Base-by-base conservation (phyloP, 2,797 vertebrate species). In the Centroberyx gerrardi region DNA sequence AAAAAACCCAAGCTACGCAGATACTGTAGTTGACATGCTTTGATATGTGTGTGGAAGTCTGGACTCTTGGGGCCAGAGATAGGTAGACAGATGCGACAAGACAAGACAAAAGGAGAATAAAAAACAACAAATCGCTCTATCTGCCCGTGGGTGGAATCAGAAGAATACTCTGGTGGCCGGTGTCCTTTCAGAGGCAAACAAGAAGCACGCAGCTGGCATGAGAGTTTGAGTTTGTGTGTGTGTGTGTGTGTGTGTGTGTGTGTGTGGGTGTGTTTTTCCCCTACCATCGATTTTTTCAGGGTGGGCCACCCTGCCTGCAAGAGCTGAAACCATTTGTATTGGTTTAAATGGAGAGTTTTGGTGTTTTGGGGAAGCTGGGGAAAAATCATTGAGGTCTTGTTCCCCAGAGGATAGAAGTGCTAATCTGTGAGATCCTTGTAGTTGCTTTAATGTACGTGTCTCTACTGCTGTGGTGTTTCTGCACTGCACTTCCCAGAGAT, bases 61-160 rank as follows among this genome's bases (percentile, higher is more conserved):
- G 73, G 72, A 68, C 75, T 87, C 82, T 14, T 27, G 71, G 62
- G 84, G 60, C 68, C 0, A 22, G 55, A 53, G 74, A 63, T 10
- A 6, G 65, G 60, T 64, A 51, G 31, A 75, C 64, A 56, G 62
- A 36, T 70, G 77, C 68, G 59, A 75, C 31, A 0, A 83, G 72
- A 77, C 63, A 81, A 66, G 62, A 40, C 38, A 31, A 69, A 74
- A 15, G 33, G 55, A 62, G 54, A 62, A 40, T 65, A 42, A 56
- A 22, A 76, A 76, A 55, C 62, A 68, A 64, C 38, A 72, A 54
- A 36, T 56, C 0, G 17, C 68, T 40, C 38, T 72, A 5, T n/a
- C 14, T 44, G 68, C 64, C 60, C 3, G 8, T 15, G 52, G 51
- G 31, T 27, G 33, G 12, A 62, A 63, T 49, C 4, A 40, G 38